These are phyloP conservation scores for Chrysogorgia sp. DNA, from an alignment of 92 coral and sea anemone genomes.

Conservation along the genomic window DNA sequence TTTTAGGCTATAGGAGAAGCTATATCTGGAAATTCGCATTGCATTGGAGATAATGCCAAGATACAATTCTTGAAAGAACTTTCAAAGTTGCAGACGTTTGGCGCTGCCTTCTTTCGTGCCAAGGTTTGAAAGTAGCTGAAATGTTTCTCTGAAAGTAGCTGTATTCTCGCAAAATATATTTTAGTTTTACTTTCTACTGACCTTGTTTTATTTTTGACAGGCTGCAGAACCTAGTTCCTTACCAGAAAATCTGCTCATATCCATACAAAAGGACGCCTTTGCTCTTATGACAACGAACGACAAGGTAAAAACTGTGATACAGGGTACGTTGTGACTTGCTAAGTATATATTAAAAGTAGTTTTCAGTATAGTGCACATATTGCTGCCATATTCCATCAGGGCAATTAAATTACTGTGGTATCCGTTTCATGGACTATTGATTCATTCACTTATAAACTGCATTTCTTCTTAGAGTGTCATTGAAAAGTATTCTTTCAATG, in stretches of 20 bases:
- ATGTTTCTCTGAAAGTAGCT: neutral
- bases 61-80: slow-evolving; percentile 24
- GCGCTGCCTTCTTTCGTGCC: slow-evolving; percentile 31
- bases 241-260: slow-evolving; percentile 31
- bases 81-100: slow-evolving; percentile 19
- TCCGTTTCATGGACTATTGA: no score
- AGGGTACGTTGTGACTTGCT: neutral
- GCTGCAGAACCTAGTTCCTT: neutral
- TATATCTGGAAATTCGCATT: neutral
- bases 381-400: no score
- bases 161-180: neutral
- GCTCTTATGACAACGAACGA: slow-evolving; percentile 7
- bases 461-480: slow-evolving; percentile 10
- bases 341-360: neutral
- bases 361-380: no score
- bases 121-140: slow-evolving; percentile 7
- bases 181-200: neutral
- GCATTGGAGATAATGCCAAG: slow-evolving; percentile 35
- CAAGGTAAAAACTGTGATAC: slow-evolving; percentile 3
- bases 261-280: slow-evolving; percentile 23
- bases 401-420: no score
- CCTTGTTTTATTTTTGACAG: neutral
- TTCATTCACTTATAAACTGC: neutral
- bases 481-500: slow-evolving; percentile 31
- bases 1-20: slow-evolving; percentile 28